Evolutionary conservation across 2,113 vertebrate species (phyloP).

Genomic region (Scytalopus superciliaris): DNA sequence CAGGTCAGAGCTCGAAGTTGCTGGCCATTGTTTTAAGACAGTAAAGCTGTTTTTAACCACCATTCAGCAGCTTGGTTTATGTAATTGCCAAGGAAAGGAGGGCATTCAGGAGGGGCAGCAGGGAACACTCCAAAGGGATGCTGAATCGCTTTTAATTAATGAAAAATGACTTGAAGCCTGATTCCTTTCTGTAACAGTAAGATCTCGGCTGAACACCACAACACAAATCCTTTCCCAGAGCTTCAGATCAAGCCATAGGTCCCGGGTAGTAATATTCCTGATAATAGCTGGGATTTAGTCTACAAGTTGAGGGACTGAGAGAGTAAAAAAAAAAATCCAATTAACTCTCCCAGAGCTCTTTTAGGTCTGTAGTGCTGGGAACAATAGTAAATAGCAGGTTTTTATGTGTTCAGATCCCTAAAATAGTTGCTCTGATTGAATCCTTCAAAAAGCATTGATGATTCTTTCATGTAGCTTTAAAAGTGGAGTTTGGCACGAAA

Average conservation of each 20-base stretch:
- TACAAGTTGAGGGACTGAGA: neutral
- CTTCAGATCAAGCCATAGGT: neutral
- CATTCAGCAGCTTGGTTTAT: neutral
- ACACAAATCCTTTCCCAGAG: slow-evolving; percentile 1
- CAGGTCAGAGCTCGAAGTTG: slow-evolving; percentile 18
- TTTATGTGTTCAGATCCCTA: neutral
- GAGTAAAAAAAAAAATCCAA: neutral
- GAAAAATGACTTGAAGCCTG: neutral
- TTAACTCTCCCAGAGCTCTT: neutral
- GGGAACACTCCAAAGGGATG: neutral
- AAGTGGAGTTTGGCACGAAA: neutral
- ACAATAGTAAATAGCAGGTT: neutral
- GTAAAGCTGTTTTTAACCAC: neutral
- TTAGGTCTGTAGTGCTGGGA: neutral
- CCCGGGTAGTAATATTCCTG: neutral
- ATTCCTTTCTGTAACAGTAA: neutral
- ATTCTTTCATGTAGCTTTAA: neutral
- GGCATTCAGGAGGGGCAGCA: neutral
- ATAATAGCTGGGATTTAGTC: neutral
- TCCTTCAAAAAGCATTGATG: neutral
- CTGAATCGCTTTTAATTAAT: slow-evolving; percentile 26
- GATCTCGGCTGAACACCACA: neutral
- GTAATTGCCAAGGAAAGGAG: slow-evolving; percentile 18
- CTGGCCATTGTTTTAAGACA: slow-evolving; percentile 25
- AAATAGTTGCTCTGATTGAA: neutral